A percentile compares a stretch with the other conserved stretches of the same genome.
These are phyloP conservation scores for Mesorhabditis belari DNA, from an alignment of 2,888 invertebrate genomes.

Conservation along the genomic window DNA sequence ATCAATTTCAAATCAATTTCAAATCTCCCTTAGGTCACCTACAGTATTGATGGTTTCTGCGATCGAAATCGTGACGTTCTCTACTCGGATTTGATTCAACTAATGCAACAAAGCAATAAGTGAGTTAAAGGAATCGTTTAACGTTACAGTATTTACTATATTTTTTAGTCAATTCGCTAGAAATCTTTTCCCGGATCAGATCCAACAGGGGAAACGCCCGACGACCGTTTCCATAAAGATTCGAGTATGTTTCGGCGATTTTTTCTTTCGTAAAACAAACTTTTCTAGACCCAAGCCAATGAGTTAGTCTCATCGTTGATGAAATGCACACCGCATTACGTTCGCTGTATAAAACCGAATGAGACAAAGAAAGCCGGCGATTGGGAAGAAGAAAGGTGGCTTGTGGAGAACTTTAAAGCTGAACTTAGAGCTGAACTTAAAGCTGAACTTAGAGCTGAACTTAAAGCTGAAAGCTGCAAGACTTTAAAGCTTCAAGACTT, in stretches of 20 bases:
- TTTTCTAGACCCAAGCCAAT: constrained; percentile 63
- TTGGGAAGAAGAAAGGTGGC: constrained; percentile 62
- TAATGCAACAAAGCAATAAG: constrained; percentile 66
- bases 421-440: too few relatives aligned
- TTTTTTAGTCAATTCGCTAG: constrained; percentile 61
- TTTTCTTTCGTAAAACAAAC: too few relatives aligned
- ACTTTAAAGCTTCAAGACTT: too few relatives aligned
- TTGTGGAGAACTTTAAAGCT: too few relatives aligned
- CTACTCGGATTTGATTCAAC: constrained; percentile 64
- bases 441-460: too few relatives aligned
- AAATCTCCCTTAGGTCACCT: constrained; percentile 55
- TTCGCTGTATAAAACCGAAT: constrained; percentile 68
- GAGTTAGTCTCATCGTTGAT: constrained; percentile 64
- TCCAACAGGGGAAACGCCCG: constrained; percentile 60
- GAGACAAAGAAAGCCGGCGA: constrained; percentile 65
- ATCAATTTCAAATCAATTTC: too few relatives aligned
- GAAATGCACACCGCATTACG: constrained; percentile 67
- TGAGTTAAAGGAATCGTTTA: constrained; percentile 55
- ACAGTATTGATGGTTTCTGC: constrained; percentile 65
- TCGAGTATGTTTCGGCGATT: constrained; percentile 58
- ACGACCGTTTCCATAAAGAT: constrained; percentile 67
- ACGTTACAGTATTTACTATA: too few relatives aligned
- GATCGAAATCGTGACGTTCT: constrained; percentile 67
- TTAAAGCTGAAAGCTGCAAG: too few relatives aligned
- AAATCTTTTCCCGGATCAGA: constrained; percentile 62